A percentile compares a stretch with the other conserved stretches of the same genome.
These are phyloP conservation scores for Heteromormyrus szaboi DNA, from an alignment of 2,797 vertebrate genomes.

Conservation along the genomic window DNA sequence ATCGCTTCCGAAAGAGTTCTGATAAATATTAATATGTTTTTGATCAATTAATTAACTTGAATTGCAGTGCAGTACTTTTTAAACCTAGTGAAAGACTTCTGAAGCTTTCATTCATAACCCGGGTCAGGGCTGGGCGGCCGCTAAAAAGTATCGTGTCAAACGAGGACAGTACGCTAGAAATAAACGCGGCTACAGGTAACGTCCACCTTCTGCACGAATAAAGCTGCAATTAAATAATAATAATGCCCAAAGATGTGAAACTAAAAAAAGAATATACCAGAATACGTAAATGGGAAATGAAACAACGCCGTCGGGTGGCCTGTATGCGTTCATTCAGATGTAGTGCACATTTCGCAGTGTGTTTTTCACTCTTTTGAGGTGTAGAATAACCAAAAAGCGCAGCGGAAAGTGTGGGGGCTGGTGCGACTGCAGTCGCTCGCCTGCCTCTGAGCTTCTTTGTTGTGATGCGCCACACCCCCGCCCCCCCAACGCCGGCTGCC, in stretches of 20 bases:
- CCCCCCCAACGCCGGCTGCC: conserved; percentile 59
- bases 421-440: conserved; percentile 56
- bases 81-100: not conserved
- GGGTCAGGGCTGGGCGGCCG: not conserved
- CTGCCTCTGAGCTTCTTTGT: conserved; percentile 68
- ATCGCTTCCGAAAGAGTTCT: not conserved
- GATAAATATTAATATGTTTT: not conserved
- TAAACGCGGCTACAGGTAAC: not conserved
- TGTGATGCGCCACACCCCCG: conserved; percentile 76
- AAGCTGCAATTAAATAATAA: not conserved
- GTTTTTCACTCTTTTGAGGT: not conserved
- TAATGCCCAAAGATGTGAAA: not conserved
- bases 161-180: not conserved
- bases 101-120: not conserved
- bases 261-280: not conserved
- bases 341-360: not conserved
- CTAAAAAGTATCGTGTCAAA: not conserved
- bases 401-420: conserved; percentile 49
- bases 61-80: not conserved
- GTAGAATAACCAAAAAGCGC: not conserved
- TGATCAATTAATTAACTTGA: not conserved
- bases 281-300: not conserved
- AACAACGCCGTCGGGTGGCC: not conserved
- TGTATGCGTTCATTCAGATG: not conserved
- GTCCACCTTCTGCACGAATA: not conserved